These are phyloP conservation scores for Meloidogyne floridensis DNA, from an alignment of 1,140 invertebrate species.

Conservation along the genomic window DNA sequence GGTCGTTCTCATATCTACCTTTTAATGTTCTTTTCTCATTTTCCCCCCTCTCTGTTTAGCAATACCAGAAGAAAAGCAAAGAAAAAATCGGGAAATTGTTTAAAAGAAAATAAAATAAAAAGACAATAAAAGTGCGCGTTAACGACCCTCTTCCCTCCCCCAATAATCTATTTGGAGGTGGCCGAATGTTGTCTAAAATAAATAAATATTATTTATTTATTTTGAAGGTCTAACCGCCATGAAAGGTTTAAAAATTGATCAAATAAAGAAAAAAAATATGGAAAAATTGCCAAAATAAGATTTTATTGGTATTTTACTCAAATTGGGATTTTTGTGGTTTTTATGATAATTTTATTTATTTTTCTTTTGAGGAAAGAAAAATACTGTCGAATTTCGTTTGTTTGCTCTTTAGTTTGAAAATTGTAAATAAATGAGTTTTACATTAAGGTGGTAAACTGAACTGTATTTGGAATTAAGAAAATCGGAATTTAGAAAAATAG, in stretches of 20 bases:
- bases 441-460: no score
- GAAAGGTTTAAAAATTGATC: not conserved
- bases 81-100: not conserved
- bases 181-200: slow-evolving; percentile 2
- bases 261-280: slow-evolving; percentile 1
- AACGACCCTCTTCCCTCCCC: not conserved
- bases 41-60: not conserved
- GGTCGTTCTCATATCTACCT: not conserved
- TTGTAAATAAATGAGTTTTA: no score
- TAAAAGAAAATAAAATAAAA: not conserved
- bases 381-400: no score
- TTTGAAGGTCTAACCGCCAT: slow-evolving; percentile 8
- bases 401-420: no score
- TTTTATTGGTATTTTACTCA: not conserved
- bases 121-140: slow-evolving; percentile 3
- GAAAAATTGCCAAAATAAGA: slow-evolving; percentile 5
- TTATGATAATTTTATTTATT: not conserved
- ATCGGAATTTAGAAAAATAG: no score
- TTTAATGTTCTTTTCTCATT: not conserved
- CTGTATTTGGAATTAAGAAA: no score
- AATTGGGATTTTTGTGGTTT: no score
- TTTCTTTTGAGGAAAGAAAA: no score
- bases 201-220: not conserved
- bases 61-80: not conserved
- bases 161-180: not conserved